Evolutionary conservation across 2,888 invertebrate genomes (phyloP), one percentile per base, ranked within the genome.

Genomic region (Drosophila phalerata): DNA sequence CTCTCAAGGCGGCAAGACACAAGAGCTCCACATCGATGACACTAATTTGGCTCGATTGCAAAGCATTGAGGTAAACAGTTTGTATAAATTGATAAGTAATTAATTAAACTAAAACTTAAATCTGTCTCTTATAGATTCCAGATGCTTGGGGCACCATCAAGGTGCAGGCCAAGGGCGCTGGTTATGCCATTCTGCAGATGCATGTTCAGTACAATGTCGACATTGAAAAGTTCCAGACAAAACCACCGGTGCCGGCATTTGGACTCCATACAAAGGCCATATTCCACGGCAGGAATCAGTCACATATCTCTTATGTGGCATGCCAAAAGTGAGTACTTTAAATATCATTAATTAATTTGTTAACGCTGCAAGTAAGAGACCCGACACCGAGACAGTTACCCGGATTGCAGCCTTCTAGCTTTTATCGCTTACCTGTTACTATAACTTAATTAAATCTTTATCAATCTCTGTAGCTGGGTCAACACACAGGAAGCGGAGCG

Each of bases 91-190:
- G 5, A 19, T 13, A 5, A 19, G 0, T 13, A 9, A 3, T 42
- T 17, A 1, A n/a, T 30, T 32, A 9, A 30, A 42, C 19, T 42
- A 13, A 6, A 42, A 13, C 11, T 42, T 5, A 0, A 22, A 9
- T 32, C 1, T 34, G 0, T 9, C 6, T 9, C 6, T 22, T 37
- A 3, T 30, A 96, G 96, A 97, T 98, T 91, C 97, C 97, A 0
- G 95, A 96, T 88, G 98, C 98, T 48, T 98, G 97, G 97, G 98
- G 98, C 87, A 97, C 97, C 0, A 97, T 98, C 38, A 97, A 97
- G 93, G 97, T 98, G 48, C 96, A 97, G 82, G 98, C 97, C 0
- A 96, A 96, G 90, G 99, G 98, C 75, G 97, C 97, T 3, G 98
- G 98, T n/a, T 97, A 97, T 93, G 98, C 98, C 4, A 96, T 98